Evolutionary conservation across 2,888 invertebrate species (phyloP), one percentile per base, ranked within the genome.

Genomic region (Mechanitis messenoides): DNA sequence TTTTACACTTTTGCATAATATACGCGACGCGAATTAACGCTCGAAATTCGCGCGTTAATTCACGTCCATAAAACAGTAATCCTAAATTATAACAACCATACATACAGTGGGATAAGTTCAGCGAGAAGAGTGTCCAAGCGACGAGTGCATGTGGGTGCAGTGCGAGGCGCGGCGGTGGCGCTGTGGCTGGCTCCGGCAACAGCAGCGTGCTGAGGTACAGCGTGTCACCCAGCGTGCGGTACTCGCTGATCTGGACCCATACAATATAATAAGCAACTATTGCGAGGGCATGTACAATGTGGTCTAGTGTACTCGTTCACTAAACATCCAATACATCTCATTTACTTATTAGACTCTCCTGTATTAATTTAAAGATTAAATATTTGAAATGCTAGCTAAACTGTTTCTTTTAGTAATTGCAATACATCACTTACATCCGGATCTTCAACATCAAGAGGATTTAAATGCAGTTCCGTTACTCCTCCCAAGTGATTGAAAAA

Each of bases 161-260:
- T 0, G 87, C 77, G 12, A 88, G 79, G 0, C 87, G 77, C 0
- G 87, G 88, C 0, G 88, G 85, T 0, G 87, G 86, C 5, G 86
- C 80, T 2, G 84, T 85, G 3, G 89, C 88, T 0, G 90, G 87
- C 70, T 82, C 83, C 0, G 90, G 87, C 1, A 89, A 74, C 0
- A 84, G 79, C 12, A 89, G 70, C 0, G 77, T 77, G 62, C 88
- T 87, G 56, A 90, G 73, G 84, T 91, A 92, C 61, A 95, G 92
- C 59, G 95, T 95, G 76, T 99, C 98, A 1, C 98, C 98, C 28
- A 98, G 93, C 70, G 96, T 95, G 72, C 95, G 94, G 80, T 98
- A 97, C 78, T 99, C 98, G 74, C 95, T 94, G 59, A 97, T 92
- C 96, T 97, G 77, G 3, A 75, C 78, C 65, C 33, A 42, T 20